Base-by-base conservation (phyloP, 2,797 vertebrate species). In the Iguana delicatissima region DNA sequence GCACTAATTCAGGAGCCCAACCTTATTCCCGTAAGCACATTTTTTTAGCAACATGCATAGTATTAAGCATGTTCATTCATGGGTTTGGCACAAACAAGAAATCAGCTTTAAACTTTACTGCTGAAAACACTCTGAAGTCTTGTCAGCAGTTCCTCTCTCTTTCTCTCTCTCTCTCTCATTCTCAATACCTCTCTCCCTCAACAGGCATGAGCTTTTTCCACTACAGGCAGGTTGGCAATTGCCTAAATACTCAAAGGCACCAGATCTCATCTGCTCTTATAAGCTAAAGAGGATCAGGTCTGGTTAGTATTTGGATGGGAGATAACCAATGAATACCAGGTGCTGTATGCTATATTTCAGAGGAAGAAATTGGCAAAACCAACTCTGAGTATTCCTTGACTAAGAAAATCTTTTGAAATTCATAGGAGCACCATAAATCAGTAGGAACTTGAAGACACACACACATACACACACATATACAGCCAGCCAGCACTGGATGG, bases 121-220 rank as follows among this genome's bases (percentile, higher is more conserved):
- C n/a, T 46, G 80, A 83, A 84, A 55, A 73, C 18, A 38, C 72
- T 38, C n/a, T 76, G 42, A 86, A 90, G 67, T 46, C 72, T 76
- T 76, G 69, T 76, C 89, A 86, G 89, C 69, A 59, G 22, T 1
- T n/a, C 42, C 55, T 74, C 46, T 86, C 38, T 59, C 62, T 22
- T 18, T 22, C 59, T 62, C 10, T 67, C 26, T 67, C 64, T 67
- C 24, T 67, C 57, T 64, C 59, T 86, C 55, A n/a, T n/a, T 22
- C 26, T 22, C 59, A 3, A 4, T 62, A 0, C 52, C 52, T 12
- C 52, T 9, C 3, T 12, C 52, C 29, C 77, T 26, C 29, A 64
- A 29, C n/a, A 64, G 24, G 32, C 38, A 38, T 46, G 10, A 69
- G 38, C 26, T 74, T 84, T 62, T 74, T 69, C 42, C 26, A 80